A percentile compares a stretch with the other conserved stretches of the same genome.
phyloP scores from a whole-genome alignment of 1,140 invertebrate species.

The Glossosoma conforme region DNA sequence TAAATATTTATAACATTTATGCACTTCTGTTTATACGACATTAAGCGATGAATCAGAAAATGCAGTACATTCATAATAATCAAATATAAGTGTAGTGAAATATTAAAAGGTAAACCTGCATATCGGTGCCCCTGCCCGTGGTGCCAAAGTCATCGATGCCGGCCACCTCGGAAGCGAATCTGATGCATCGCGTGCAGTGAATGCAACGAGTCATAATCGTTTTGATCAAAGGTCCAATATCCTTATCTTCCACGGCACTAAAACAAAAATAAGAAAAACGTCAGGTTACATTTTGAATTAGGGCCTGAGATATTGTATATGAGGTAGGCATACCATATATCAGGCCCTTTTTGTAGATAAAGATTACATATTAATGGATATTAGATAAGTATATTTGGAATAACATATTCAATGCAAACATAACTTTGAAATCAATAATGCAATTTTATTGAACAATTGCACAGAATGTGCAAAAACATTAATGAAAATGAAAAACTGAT shows the following conservation, averaged over 20 bases:
- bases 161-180: slow-evolving; percentile 95
- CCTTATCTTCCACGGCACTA: slow-evolving; percentile 98
- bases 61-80: slow-evolving; percentile 14
- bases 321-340: too few species aligned
- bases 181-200: slow-evolving; percentile 97
- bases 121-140: slow-evolving; percentile 90
- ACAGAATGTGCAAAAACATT: too few species aligned
- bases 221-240: slow-evolving; percentile 96
- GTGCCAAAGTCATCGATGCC: slow-evolving; percentile 97
- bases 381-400: too few species aligned
- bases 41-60: slow-evolving; percentile 10
- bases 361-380: neutral
- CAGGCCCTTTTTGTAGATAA: too few species aligned
- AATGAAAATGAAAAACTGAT: too few species aligned
- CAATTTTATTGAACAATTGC: too few species aligned
- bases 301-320: too few species aligned
- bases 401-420: too few species aligned
- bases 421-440: too few species aligned
- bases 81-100: slow-evolving; percentile 6
- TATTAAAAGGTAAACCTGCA: slow-evolving; percentile 63
- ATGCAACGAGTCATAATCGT: slow-evolving; percentile 99
- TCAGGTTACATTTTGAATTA: too few species aligned
- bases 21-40: slow-evolving; percentile 9
- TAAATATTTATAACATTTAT: too few species aligned
- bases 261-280: slow-evolving; percentile 23